phyloP scores from a whole-genome alignment of 2,113 vertebrate species.

The Orthochromis indermauri region DNA sequence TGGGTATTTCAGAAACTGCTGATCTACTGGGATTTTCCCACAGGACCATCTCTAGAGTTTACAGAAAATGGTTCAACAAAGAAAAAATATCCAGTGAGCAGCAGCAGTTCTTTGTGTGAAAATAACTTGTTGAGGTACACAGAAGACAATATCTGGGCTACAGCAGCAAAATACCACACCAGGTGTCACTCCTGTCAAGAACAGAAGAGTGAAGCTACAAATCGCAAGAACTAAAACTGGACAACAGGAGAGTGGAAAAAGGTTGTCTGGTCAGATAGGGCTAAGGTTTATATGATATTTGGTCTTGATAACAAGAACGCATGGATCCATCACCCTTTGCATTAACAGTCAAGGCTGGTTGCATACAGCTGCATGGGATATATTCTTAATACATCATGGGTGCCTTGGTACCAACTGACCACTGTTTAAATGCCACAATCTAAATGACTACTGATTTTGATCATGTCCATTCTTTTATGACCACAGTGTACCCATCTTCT shows the following conservation, averaged over 20 bases:
- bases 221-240: neutral
- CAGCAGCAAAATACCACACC: neutral
- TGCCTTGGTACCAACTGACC: neutral
- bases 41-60: neutral
- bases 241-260: neutral
- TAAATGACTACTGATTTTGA: neutral
- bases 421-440: neutral
- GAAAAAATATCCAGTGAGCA: neutral
- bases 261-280: neutral
- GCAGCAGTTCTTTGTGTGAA: neutral
- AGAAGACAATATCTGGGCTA: neutral
- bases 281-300: neutral
- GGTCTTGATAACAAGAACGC: neutral
- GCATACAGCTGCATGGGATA: neutral
- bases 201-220: neutral
- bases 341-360: neutral
- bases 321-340: neutral
- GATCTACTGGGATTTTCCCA: neutral
- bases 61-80: neutral
- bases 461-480: neutral
- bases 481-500: neutral
- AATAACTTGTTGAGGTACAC: neutral
- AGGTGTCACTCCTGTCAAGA: neutral
- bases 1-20: neutral
- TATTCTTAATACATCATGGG: neutral